phyloP scores from a whole-genome alignment of 2,888 invertebrate genomes.

The Diaprepes abbreviatus region DNA sequence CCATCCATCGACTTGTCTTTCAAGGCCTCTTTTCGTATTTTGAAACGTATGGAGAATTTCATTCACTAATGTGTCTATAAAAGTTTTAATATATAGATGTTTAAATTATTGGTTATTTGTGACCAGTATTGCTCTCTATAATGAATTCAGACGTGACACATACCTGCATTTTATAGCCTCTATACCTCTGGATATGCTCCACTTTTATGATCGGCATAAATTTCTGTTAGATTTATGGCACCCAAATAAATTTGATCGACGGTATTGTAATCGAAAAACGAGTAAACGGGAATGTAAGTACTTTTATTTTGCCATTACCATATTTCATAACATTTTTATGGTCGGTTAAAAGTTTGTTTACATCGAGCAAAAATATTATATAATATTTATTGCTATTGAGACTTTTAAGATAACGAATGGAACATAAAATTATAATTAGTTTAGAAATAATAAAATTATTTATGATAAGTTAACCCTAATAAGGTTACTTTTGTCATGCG shows the following conservation, averaged over 20 bases:
- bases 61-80: too few species aligned
- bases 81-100: not conserved
- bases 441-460: too few species aligned
- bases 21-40: too few species aligned
- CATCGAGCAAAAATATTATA: not conserved
- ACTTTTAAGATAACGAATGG: conserved; percentile 5
- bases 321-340: conserved; percentile 27
- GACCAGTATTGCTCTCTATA: conserved; percentile 1
- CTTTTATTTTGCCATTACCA: conserved; percentile 35
- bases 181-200: not conserved
- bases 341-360: conserved; percentile 9
- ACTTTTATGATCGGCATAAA: conserved; percentile 39
- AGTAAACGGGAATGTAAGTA: conserved; percentile 33
- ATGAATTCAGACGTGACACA: conserved; percentile 10
- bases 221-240: conserved; percentile 39
- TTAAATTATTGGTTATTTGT: not conserved
- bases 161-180: conserved; percentile 12
- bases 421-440: too few species aligned
- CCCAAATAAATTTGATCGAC: conserved; percentile 41
- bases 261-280: conserved; percentile 39
- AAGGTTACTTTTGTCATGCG: too few species aligned
- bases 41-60: too few species aligned
- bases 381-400: not conserved
- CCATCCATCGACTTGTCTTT: too few species aligned
- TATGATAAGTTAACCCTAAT: too few species aligned